These are phyloP conservation scores for Phocoena phocoena DNA, from an alignment of 2,113 vertebrate species.

Conservation along the genomic window DNA sequence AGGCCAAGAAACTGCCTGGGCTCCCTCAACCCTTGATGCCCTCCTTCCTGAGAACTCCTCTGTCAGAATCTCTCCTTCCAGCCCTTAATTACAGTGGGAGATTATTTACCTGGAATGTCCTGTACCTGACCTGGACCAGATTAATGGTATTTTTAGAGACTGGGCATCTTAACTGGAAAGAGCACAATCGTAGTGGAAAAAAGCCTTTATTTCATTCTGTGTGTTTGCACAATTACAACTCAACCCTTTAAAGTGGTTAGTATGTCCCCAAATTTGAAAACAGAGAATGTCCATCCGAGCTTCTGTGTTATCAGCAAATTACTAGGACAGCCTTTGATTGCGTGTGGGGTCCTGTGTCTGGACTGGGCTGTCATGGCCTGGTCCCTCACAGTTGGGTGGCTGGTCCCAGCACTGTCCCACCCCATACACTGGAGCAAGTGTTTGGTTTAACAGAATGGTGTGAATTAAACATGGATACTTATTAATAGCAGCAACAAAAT, in stretches of 20 bases:
- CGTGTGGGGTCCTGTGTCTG: rapidly evolving
- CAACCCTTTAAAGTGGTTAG: neutral
- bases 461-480: neutral
- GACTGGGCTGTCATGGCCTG: neutral
- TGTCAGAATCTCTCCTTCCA: neutral
- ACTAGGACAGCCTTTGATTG: rapidly evolving
- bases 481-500: neutral
- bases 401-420: neutral
- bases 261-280: neutral
- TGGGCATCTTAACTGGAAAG: conserved; percentile 46
- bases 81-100: neutral
- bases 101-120: conserved; percentile 23
- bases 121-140: neutral
- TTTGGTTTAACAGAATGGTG: neutral
- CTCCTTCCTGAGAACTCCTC: neutral
- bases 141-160: conserved; percentile 1
- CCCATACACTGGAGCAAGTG: no score
- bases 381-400: neutral
- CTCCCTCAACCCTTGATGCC: neutral
- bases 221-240: conserved; percentile 33
- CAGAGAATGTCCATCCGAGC: rapidly evolving
- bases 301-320: neutral
- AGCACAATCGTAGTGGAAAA: neutral
- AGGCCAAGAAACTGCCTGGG: neutral
- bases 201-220: conserved; percentile 16